Percentiles rank a stretch among this genome's conserved stretches.
phyloP scores from a whole-genome alignment of 2,888 invertebrate species.

The Clistopyga incitator region DNA sequence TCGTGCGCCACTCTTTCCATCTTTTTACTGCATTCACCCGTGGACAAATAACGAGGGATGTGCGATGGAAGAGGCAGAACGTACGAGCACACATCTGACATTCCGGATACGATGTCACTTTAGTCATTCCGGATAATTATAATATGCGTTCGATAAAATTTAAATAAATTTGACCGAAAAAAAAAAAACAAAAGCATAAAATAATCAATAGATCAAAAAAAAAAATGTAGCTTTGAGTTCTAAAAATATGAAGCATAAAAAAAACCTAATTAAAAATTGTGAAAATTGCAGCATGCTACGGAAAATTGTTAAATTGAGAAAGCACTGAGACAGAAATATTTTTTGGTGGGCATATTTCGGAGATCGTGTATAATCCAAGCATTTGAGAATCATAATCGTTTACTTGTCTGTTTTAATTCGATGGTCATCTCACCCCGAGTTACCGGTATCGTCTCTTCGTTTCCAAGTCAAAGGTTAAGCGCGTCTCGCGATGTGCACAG shows the following conservation, averaged over 20 bases:
- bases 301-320: too few relatives aligned
- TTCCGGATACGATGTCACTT: slow-evolving; percentile 10
- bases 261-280: too few relatives aligned
- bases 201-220: too few relatives aligned
- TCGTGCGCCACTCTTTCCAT: slow-evolving; percentile 48
- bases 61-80: slow-evolving; percentile 68
- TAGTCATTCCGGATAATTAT: not conserved
- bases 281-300: too few relatives aligned
- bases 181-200: too few relatives aligned
- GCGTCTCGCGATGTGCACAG: slow-evolving; percentile 71
- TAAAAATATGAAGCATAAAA: too few relatives aligned
- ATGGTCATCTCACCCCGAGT: not conserved
- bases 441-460: slow-evolving; percentile 62
- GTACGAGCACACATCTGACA: not conserved
- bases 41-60: slow-evolving; percentile 57
- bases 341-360: not conserved
- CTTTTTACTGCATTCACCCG: slow-evolving; percentile 1
- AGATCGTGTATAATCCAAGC: not conserved
- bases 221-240: too few relatives aligned
- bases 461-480: slow-evolving; percentile 76
- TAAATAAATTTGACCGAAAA: not conserved
- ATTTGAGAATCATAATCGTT: not conserved
- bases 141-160: too few relatives aligned
- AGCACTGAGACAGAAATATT: not conserved
- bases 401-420: not conserved